These are phyloP conservation scores for Drosophila diplacantha DNA, from an alignment of 2,888 invertebrate species.

Conservation along the genomic window DNA sequence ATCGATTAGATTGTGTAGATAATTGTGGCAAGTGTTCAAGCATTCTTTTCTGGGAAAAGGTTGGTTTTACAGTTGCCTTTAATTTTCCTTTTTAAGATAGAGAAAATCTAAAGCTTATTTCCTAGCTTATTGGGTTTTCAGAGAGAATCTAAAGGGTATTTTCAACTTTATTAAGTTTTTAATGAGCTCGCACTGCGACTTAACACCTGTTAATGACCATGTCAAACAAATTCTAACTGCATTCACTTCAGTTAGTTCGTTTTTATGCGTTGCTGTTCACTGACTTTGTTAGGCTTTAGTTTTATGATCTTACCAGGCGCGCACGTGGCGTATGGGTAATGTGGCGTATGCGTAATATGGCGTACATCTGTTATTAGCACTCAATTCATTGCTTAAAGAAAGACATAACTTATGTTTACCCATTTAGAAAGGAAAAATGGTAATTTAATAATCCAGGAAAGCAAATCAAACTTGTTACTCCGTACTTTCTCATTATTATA, in stretches of 20 bases:
- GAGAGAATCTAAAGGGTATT: neutral
- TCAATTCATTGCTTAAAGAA: neutral
- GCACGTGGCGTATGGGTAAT: slow-evolving; percentile 42
- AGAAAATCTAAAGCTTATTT: neutral
- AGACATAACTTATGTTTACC: neutral
- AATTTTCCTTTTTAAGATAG: neutral
- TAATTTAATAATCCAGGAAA: slow-evolving; percentile 4
- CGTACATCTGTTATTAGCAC: neutral
- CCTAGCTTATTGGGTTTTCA: too few species aligned
- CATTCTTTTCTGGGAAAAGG: neutral
- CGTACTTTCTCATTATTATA: neutral
- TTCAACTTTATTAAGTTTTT: too few species aligned
- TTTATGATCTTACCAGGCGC: slow-evolving; percentile 1
- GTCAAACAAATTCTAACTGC: slow-evolving; percentile 13
- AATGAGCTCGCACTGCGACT: neutral
- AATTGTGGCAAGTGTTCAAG: neutral
- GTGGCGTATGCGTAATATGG: slow-evolving; percentile 7
- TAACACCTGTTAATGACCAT: slow-evolving; percentile 24
- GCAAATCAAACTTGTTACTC: slow-evolving; percentile 5
- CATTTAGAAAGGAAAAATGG: slow-evolving; percentile 2
- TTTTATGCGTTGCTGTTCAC: slow-evolving; percentile 18
- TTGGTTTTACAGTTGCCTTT: neutral
- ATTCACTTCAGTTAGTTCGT: slow-evolving; percentile 2
- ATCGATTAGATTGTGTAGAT: slow-evolving; percentile 20
- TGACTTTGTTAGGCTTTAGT: slow-evolving; percentile 3